Conservation (phyloP, 2,888 invertebrate genomes). For the Mimachlamys varia region DNA sequence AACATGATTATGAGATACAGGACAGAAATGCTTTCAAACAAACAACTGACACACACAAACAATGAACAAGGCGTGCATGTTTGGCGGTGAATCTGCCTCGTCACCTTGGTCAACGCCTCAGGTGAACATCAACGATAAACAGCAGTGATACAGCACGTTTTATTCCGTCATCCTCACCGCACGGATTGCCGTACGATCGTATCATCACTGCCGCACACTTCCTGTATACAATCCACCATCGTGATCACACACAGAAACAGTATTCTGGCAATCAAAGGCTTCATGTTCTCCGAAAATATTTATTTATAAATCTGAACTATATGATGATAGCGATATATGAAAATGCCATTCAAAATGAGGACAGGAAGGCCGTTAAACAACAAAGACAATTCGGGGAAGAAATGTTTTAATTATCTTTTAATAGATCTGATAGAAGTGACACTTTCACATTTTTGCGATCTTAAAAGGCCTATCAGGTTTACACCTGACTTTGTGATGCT, state of each 20-base stretch:
- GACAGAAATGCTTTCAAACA: background rate
- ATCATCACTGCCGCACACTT: background rate
- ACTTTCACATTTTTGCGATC: conserved; percentile 29
- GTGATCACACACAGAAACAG: background rate
- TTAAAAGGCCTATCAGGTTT: conserved; percentile 7
- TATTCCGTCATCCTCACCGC: background rate
- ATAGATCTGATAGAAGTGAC: conserved; percentile 20
- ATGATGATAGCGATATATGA: background rate
- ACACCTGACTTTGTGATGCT: conserved; percentile 17
- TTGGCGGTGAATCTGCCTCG: background rate
- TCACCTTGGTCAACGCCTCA: conserved; percentile 13
- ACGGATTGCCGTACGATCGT: background rate
- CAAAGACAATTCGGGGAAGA: background rate
- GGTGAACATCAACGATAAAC: background rate
- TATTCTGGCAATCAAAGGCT: background rate
- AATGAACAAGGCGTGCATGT: background rate
- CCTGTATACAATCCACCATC: background rate
- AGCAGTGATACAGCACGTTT: background rate
- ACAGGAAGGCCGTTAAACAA: background rate
- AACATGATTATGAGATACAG: background rate
- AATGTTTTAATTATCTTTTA: background rate
- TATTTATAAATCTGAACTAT: background rate
- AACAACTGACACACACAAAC: background rate
- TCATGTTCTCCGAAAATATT: background rate
- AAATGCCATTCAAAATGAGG: conserved; percentile 14